These are phyloP conservation scores for Hydractinia symbiolongicarpus DNA, from an alignment of 30 jellyfish, hydroid and myxozoan species.

Conservation along the genomic window DNA sequence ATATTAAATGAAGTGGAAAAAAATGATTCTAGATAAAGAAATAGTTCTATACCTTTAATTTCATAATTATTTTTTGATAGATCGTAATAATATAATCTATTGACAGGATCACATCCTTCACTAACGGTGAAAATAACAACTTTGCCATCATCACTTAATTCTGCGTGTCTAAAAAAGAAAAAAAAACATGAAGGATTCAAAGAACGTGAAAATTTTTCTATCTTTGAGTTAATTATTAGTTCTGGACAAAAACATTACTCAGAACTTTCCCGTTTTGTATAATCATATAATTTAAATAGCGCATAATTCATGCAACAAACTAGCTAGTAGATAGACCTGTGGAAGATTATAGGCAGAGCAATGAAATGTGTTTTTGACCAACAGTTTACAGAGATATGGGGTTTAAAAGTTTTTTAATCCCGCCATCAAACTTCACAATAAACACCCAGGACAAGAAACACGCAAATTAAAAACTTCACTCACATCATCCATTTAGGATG, in stretches of 20 bases:
- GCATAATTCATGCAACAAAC: too few species aligned
- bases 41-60: constrained; percentile 48
- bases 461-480: constrained; percentile 9
- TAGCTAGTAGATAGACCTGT: too few species aligned
- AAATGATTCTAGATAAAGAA: too few species aligned
- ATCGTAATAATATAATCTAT: constrained; percentile 53
- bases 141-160: constrained; percentile 76
- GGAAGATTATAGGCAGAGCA: too few species aligned
- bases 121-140: constrained; percentile 44
- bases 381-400: too few species aligned
- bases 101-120: constrained; percentile 96
- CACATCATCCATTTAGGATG: constrained; percentile 80
- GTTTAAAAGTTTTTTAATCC: too few species aligned
- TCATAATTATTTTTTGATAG: constrained; percentile 33
- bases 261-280: too few species aligned
- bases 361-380: too few species aligned
- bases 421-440: too few species aligned
- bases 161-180: constrained; percentile 59
- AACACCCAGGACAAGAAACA: too few species aligned
- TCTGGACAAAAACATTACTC: background rate
- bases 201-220: background rate
- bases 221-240: background rate
- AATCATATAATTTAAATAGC: too few species aligned
- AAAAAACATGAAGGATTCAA: background rate
- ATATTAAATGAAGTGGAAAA: too few species aligned